These are phyloP conservation scores for Aegithalos caudatus DNA, from an alignment of 2,113 vertebrate species.

Conservation along the genomic window DNA sequence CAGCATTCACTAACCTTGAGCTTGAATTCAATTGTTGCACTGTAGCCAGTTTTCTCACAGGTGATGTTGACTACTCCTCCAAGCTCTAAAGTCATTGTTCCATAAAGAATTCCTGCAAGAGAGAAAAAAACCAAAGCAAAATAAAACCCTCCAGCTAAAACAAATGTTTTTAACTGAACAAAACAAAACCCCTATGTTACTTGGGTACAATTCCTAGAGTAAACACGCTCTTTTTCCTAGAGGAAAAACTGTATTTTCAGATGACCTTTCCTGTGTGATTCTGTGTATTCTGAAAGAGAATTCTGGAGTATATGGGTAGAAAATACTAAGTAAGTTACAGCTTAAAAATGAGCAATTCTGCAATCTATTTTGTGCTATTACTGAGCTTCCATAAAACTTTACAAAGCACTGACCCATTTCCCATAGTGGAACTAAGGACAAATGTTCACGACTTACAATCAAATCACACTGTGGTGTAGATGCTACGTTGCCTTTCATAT, in stretches of 20 bases:
- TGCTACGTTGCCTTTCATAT: neutral
- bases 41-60: slow-evolving; percentile 98
- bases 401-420: neutral
- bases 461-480: neutral
- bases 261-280: neutral
- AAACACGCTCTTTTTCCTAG: neutral
- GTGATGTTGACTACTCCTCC: slow-evolving; percentile 89
- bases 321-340: neutral
- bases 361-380: neutral
- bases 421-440: neutral
- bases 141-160: neutral
- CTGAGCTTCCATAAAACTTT: neutral
- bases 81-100: slow-evolving; percentile 96
- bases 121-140: neutral
- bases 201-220: neutral
- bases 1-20: slow-evolving; percentile 82
- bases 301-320: neutral
- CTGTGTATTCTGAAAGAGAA: neutral
- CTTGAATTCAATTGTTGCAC: slow-evolving; percentile 94
- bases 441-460: neutral
- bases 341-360: neutral
- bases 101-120: slow-evolving; percentile 90
- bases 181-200: neutral
- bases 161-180: neutral
- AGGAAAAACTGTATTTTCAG: neutral